Base-by-base conservation (phyloP, 2,888 invertebrate species). In the Quadroppia sp. region DNA sequence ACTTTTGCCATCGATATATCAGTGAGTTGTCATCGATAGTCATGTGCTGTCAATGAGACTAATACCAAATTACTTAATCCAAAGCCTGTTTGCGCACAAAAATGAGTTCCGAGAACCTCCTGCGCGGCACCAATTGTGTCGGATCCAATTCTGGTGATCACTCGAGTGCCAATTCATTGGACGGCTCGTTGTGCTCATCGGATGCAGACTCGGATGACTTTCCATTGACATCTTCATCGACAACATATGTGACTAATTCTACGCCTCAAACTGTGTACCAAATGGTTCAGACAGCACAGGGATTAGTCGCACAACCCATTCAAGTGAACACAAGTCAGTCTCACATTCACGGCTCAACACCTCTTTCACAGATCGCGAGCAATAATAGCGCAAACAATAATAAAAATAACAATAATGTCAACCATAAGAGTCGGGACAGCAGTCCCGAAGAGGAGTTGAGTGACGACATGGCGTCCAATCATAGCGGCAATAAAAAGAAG, bases 1-100 rank as follows among this genome's bases (percentile, higher is more conserved):
- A 95, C 85, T 95, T 95, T 85, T 94, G 94, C 85, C 91, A 90
- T 78, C 87, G 94, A 72, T 95, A 95, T 85, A 94, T 84, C 70
- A 71, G 74, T 74, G 40, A 71, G 74, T 74, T 23, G 11, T 61
- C 11, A 64, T 3, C 56, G 64, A 64, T 69, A 17, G 3, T 53
- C 11, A 25, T 20, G 13, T 48, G 13, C 4, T 23, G 23, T 64
- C n/a, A 64, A 20, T 20, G 20, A 64, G 17, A 20, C 15, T 53
- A 71, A 28, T 40, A 59, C 15, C 59, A 20, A 36, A 20, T 70
- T 11, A 7, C 32, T 71, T 11, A 17, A 45, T 53, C 30, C 25
- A 45, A 50, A 74, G 76, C 77, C 15, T 78, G 78, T 75, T 72
- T 78, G 40, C 76, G 77, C 73, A 77, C 76, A 40, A 80, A 92